Evolutionary conservation across 2,113 vertebrate species (phyloP), one percentile per base, ranked within the genome.

Genomic region (Tichodroma muraria): DNA sequence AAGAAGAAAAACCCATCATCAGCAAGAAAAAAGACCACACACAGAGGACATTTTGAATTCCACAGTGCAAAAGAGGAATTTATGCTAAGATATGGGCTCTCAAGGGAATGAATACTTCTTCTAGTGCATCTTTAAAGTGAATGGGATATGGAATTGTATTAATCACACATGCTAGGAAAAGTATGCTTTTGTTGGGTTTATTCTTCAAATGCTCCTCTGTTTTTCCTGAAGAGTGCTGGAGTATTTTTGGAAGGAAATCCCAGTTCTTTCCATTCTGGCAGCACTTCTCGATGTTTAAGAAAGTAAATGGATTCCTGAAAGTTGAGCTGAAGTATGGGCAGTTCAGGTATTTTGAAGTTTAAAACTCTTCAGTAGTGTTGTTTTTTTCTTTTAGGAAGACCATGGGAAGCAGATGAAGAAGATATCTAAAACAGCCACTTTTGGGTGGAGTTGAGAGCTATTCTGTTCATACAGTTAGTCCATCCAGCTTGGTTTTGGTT

Each of bases 231-330:
- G 44, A 93, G 37, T 0, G 0, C 52, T 37, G 28, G 33, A 70
- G 66, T 85, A 72, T 31, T 88, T 95, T 70, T 86, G 68, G 35
- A 86, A 31, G 88, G 75, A 95, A 93, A 77, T 91, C 81, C 89
- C 75, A 80, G 61, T 82, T 72, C 70, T 84, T 50, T 73, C 68
- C 37, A 38, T 90, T 91, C 73, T 82, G 37, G 72, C 56, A 83
- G 71, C 24, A 19, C n/a, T 95, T 95, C 33, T 76, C 88, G 81
- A 80, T 64, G 52, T 92, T 95, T 79, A 50, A 79, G 76, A 77
- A 95, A 85, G 59, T 69, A 94, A 94, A 92, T 85, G 76, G 59
- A 40, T 93, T 76, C 69, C 66, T 93, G 60, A 95, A 80, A 88
- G 80, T 73, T 3, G 6, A 92, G 44, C 53, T 77, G 31, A 72